A percentile compares a stretch with the other conserved stretches of the same genome.
These are phyloP conservation scores for Rhaphigaster nebulosa DNA, from an alignment of 2,888 invertebrate species.

Conservation along the genomic window DNA sequence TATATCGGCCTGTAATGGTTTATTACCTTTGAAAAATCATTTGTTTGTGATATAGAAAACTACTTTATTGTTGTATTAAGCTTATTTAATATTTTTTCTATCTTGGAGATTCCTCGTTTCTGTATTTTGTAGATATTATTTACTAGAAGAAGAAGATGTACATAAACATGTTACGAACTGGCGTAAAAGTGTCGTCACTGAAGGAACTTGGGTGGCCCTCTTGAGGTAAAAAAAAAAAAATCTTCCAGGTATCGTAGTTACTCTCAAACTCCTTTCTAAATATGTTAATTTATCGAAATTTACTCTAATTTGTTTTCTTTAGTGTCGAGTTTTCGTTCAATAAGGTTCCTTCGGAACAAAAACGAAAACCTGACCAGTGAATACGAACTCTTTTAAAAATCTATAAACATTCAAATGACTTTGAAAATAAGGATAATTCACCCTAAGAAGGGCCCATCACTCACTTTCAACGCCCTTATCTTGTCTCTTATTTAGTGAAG, in stretches of 20 bases:
- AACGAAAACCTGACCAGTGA: not conserved
- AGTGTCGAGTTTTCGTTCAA: not conserved
- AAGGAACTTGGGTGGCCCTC: not conserved
- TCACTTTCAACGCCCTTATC: not conserved
- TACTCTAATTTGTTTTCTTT: not conserved
- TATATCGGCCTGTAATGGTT: no score
- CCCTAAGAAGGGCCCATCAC: not conserved
- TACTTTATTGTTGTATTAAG: no score
- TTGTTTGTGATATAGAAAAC: no score
- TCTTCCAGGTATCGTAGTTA: not conserved
- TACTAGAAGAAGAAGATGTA: not conserved
- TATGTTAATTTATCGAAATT: constrained; percentile 11
- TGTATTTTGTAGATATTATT: no score
- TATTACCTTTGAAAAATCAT: no score
- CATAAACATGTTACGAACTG: not conserved
- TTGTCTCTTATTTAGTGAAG: not conserved
- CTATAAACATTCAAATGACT: not conserved
- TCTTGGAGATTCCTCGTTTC: no score
- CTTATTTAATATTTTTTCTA: no score
- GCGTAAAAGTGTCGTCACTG: not conserved
- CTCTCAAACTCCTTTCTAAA: not conserved
- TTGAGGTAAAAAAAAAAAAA: not conserved
- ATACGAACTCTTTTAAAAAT: not conserved
- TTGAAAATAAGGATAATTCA: not conserved
- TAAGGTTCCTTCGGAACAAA: not conserved